Conservation (phyloP, 2,888 invertebrate genomes). For the Automeris io region DNA sequence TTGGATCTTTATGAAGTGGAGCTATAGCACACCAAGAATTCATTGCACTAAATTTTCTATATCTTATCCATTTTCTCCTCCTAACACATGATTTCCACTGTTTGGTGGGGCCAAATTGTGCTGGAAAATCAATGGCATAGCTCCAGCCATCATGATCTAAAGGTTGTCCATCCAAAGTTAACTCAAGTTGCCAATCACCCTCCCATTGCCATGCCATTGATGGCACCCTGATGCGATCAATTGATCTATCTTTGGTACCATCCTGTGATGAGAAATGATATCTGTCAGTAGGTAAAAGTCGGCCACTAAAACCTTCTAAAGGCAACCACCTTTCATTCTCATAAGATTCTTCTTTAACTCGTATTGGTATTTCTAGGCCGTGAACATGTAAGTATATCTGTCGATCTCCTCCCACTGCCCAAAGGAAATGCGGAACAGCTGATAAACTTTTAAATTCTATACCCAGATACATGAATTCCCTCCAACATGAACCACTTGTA, state of each 20-base stretch:
- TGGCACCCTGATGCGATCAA: conserved; percentile 89
- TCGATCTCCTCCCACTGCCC: conserved; percentile 95
- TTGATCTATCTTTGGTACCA: conserved; percentile 86
- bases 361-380: conserved; percentile 91
- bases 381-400: conserved; percentile 95
- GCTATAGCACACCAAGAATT: conserved; percentile 96
- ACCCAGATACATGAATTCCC: conserved; percentile 90
- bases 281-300: conserved; percentile 91
- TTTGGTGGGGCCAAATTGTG: conserved; percentile 86
- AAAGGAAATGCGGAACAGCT: conserved; percentile 89
- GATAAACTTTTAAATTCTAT: conserved; percentile 93
- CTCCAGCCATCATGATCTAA: conserved; percentile 95
- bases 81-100: conserved; percentile 95
- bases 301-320: conserved; percentile 89
- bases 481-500: conserved; percentile 88
- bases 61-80: conserved; percentile 92
- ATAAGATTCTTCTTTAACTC: conserved; percentile 92
- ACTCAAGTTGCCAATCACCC: conserved; percentile 93
- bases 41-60: conserved; percentile 90
- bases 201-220: conserved; percentile 99
- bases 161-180: conserved; percentile 90
- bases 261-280: conserved; percentile 90
- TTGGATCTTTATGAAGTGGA: conserved; percentile 91
- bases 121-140: conserved; percentile 94
- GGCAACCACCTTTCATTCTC: conserved; percentile 98